Base-by-base conservation (phyloP, 2,113 vertebrate species). In the Balaeniceps rex region DNA sequence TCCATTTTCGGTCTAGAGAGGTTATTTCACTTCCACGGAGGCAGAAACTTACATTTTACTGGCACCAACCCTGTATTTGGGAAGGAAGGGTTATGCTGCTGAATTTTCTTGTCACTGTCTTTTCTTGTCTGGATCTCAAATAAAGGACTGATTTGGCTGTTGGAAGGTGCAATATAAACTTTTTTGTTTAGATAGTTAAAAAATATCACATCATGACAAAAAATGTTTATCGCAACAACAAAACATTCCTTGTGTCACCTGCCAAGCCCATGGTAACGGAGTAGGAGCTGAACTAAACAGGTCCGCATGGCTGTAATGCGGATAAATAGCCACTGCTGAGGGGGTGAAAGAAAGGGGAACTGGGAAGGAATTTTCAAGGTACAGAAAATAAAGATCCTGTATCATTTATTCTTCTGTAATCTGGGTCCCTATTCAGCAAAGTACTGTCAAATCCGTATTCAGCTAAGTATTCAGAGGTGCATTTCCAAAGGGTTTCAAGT, bases 401-500 rank as follows among this genome's bases (percentile, higher is more conserved):
- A 22, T 76, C 0, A 0, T 33, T 88, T 75, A 60, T 69, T 76
- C 11, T 83, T 21, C 15, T 47, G 31, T 89, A 60, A 52, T 78
- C 54, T 61, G 40, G 17, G 36, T 92, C 40, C 16, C 22, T 84
- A 7, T 42, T 92, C 26, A 66, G 24, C 42, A 70, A 90, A 90
- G 23, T 61, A 60, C 54, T 76, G 77, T 40, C 44, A 83, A 69
- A 74, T 83, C 49, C 25, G 40, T 57, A 28, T 86, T 68, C 57
- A 86, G 36, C 44, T 52, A 28, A 61, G 40, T 5, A 1, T 60
- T 95, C 66, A 31, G 47, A 81, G 57, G 12, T 64, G 29, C 18
- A 2, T 87, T 96, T 97, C 70, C 57, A 36, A 79, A 93, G 77
- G 34, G 31, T 81, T 90, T 87, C 28, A 69, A 51, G 47, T 78